phyloP scores from a whole-genome alignment of 2,888 invertebrate genomes.

The Ctena decussata region DNA sequence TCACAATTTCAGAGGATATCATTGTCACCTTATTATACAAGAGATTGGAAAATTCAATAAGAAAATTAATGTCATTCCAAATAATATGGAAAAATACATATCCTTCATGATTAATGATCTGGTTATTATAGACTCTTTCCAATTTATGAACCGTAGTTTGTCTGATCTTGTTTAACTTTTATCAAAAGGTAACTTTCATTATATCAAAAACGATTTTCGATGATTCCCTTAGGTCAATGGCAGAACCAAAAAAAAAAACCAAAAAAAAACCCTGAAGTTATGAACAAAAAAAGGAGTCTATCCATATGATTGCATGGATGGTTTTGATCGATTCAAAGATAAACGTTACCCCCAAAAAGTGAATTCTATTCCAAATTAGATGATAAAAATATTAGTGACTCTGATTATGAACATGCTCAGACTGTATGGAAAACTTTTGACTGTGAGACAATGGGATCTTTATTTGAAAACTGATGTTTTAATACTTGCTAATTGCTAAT shows the following conservation, averaged over 20 bases:
- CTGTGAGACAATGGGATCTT: background rate
- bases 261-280: no score
- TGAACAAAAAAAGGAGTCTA: constrained; percentile 12
- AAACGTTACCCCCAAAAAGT: background rate
- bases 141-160: background rate
- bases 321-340: background rate
- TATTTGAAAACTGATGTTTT: background rate
- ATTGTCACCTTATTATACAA: background rate
- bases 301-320: background rate
- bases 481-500: background rate
- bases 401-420: background rate
- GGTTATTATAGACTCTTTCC: background rate
- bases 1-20: background rate
- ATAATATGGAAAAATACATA: constrained; percentile 6
- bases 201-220: no score
- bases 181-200: background rate
- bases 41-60: background rate
- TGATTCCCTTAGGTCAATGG: background rate
- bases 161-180: background rate
- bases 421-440: background rate
- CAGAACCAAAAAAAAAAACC: no score
- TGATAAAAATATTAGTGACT: background rate
- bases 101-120: background rate
- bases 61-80: background rate
- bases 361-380: background rate